phyloP scores from a whole-genome alignment of 2,113 vertebrate genomes.

The Lepidothrix coronata region DNA sequence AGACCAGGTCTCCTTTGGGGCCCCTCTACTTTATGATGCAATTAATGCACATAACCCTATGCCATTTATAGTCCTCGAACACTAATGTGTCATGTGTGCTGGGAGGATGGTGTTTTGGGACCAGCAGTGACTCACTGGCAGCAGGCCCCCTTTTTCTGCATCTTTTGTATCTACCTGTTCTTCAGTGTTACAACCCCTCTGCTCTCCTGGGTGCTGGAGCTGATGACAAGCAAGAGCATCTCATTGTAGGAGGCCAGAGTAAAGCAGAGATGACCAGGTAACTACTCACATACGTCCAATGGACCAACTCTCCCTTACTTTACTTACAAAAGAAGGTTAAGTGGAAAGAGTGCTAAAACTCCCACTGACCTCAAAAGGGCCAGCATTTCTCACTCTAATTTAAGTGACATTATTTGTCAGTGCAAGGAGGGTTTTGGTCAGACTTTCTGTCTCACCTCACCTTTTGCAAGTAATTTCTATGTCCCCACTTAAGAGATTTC shows the following conservation, averaged over 20 bases:
- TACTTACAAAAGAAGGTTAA: background rate
- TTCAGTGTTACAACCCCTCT: background rate
- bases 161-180: background rate
- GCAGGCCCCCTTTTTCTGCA: background rate
- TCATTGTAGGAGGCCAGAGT: background rate
- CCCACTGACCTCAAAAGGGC: background rate
- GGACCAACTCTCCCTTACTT: background rate
- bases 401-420: background rate
- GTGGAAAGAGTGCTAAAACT: background rate
- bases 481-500: background rate
- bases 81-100: accelerated
- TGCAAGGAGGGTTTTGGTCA: background rate
- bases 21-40: background rate
- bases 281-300: background rate
- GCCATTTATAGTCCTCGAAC: background rate
- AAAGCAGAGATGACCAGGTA: background rate
- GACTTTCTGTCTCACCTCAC: background rate
- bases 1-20: background rate
- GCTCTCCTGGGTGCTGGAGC: background rate
- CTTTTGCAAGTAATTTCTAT: background rate
- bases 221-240: background rate
- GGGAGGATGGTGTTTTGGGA: background rate
- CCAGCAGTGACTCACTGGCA: background rate
- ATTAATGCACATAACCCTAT: background rate
- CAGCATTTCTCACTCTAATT: background rate